phyloP scores from a whole-genome alignment of 2,888 invertebrate species.

The Nephrotoma appendiculata region DNA sequence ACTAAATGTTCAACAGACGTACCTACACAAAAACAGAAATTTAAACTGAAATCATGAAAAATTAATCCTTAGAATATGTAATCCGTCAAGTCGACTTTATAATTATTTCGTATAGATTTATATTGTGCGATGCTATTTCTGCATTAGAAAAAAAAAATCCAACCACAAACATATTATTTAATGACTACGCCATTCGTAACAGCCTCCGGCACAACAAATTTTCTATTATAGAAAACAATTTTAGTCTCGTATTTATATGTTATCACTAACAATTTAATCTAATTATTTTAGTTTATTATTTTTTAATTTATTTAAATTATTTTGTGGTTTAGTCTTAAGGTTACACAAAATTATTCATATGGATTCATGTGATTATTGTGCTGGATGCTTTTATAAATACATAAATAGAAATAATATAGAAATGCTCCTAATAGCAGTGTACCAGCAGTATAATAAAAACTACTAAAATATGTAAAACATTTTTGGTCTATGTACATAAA shows the following conservation, averaged over 20 bases:
- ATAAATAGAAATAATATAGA: background rate
- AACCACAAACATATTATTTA: background rate
- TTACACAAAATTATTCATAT: background rate
- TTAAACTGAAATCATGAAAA: too few relatives aligned
- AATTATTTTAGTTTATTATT: background rate
- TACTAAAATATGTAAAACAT: background rate
- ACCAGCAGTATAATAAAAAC: background rate
- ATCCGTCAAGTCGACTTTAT: too few relatives aligned
- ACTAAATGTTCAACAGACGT: too few relatives aligned
- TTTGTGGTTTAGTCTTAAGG: background rate
- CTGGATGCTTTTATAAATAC: background rate
- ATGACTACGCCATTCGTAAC: background rate
- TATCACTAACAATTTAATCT: background rate
- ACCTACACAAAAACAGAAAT: too few relatives aligned
- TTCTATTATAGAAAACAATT: background rate
- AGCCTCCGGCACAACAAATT: background rate
- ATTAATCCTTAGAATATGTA: too few relatives aligned
- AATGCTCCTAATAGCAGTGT: background rate
- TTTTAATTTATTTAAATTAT: background rate
- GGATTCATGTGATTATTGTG: background rate
- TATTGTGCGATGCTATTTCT: too few relatives aligned
- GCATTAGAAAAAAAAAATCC: background rate
- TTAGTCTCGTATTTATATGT: background rate
- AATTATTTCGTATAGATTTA: too few relatives aligned
- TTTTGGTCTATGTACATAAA: background rate